phyloP scores from a whole-genome alignment of 2,888 invertebrate genomes.

The Cephalotes varians region DNA sequence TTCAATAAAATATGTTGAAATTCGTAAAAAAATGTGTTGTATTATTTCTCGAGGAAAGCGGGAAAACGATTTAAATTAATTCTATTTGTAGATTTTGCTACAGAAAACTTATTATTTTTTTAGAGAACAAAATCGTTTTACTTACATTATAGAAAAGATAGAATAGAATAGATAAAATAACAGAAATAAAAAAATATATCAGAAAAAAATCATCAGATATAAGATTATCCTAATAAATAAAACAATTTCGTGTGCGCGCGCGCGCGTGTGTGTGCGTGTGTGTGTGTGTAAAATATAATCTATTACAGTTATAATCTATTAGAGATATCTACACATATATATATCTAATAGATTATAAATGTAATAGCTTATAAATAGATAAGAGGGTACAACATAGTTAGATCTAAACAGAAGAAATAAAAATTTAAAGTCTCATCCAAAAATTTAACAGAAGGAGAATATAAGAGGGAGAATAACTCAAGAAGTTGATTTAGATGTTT shows the following conservation, averaged over 20 bases:
- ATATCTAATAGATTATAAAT: background rate
- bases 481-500: background rate
- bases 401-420: background rate
- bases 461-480: background rate
- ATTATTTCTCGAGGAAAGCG: constrained; percentile 2
- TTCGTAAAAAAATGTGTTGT: too few species aligned
- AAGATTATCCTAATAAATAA: too few species aligned
- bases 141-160: background rate
- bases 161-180: background rate
- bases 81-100: background rate
- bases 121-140: background rate
- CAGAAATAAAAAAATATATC: background rate
- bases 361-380: background rate
- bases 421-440: background rate
- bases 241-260: too few species aligned
- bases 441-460: background rate
- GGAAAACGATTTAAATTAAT: background rate
- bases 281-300: too few species aligned
- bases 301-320: too few species aligned
- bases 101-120: background rate
- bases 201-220: background rate
- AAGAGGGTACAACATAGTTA: background rate
- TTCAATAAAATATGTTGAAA: background rate
- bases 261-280: too few species aligned
- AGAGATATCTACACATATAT: background rate